phyloP scores from a whole-genome alignment of 2,797 vertebrate species.

The Neostethus bicornis region DNA sequence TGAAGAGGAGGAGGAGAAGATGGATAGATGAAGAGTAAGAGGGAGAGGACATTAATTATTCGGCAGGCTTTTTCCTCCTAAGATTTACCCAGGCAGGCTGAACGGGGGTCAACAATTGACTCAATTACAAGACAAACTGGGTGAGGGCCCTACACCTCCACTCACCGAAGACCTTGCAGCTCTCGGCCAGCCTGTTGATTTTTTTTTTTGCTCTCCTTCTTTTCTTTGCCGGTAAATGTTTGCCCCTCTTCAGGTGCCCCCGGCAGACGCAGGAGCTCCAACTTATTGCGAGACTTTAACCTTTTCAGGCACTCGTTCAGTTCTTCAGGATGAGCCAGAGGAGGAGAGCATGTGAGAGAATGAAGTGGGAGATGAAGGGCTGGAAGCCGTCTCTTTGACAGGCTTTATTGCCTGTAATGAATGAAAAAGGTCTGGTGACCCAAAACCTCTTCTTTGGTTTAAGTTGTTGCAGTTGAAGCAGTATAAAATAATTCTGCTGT shows the following conservation, averaged over 20 bases:
- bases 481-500: conserved; percentile 7
- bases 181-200: conserved; percentile 66
- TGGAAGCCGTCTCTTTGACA: conserved; percentile 70
- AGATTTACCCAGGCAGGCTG: conserved; percentile 68
- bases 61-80: conserved; percentile 63
- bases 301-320: conserved; percentile 72
- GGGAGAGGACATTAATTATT: conserved; percentile 76
- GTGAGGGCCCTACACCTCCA: conserved; percentile 70
- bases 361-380: conserved; percentile 73
- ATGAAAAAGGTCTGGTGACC: conserved; percentile 75
- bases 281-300: conserved; percentile 73
- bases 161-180: conserved; percentile 62
- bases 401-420: conserved; percentile 70
- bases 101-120: conserved; percentile 83
- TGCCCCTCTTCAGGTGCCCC: conserved; percentile 83
- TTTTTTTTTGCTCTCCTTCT: conserved; percentile 52
- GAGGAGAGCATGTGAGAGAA: conserved; percentile 48
- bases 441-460: conserved; percentile 26
- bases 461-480: conserved; percentile 6
- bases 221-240: conserved; percentile 79
- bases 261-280: conserved; percentile 66
- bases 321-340: conserved; percentile 56
- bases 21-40: conserved; percentile 55
- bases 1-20: conserved; percentile 63
- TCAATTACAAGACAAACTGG: conserved; percentile 83